phyloP scores from a whole-genome alignment of 2,888 invertebrate genomes.

The Protophormia terraenovae region DNA sequence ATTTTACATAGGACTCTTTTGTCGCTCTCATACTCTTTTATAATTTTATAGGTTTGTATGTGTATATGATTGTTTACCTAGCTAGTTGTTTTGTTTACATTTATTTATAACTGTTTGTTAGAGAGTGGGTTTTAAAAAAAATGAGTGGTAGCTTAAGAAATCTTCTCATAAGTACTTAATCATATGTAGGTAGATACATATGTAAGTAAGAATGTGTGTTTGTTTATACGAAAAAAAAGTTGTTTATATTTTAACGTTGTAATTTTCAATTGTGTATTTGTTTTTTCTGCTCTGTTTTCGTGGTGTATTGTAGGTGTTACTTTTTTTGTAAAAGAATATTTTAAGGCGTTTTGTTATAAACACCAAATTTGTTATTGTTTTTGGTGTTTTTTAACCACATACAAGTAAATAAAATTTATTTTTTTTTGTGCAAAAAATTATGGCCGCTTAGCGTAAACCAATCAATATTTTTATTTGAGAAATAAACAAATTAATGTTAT shows the following conservation, averaged over 20 bases:
- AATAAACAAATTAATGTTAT: background rate
- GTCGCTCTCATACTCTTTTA: background rate
- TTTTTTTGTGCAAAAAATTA: constrained; percentile 1
- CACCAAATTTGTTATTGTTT: background rate
- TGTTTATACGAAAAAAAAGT: background rate
- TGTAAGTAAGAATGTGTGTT: background rate
- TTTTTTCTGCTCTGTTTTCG: background rate
- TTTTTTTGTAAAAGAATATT: background rate
- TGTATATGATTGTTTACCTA: too few species aligned
- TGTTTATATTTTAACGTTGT: background rate
- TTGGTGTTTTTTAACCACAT: background rate
- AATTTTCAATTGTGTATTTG: background rate
- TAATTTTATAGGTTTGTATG: background rate
- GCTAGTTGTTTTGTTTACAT: background rate
- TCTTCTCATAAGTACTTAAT: too few species aligned
- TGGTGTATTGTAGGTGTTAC: background rate
- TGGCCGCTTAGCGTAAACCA: constrained; percentile 15
- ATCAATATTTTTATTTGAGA: constrained; percentile 26
- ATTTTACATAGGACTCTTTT: constrained; percentile 1
- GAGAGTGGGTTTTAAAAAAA: too few species aligned
- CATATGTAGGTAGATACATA: too few species aligned
- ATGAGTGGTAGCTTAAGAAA: too few species aligned
- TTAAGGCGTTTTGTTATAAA: background rate
- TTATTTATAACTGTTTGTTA: background rate
- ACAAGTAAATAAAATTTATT: background rate